phyloP scores from a whole-genome alignment of 2,113 vertebrate genomes.

The Mesembrinibis cayennensis region DNA sequence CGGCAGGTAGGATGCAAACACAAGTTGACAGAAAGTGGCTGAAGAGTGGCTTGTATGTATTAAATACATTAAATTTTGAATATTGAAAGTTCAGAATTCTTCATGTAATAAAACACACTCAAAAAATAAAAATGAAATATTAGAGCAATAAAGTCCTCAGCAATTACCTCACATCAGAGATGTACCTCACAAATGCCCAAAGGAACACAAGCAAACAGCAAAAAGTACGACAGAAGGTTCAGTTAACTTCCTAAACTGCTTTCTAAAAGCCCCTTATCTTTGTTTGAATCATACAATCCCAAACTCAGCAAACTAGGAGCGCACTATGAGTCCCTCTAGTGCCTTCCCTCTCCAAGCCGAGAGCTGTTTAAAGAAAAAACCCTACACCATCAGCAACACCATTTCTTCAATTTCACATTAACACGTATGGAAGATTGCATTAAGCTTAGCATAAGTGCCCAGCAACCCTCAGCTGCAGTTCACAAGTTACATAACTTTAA shows the following conservation, averaged over 20 bases:
- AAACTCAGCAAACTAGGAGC: not conserved
- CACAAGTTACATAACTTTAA: not conserved
- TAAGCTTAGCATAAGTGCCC: not conserved
- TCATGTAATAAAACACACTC: not conserved
- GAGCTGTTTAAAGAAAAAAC: not conserved
- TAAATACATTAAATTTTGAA: not conserved
- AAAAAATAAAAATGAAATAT: not conserved
- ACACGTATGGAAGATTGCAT: accelerated
- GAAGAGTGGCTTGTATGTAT: not conserved
- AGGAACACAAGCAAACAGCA: not conserved
- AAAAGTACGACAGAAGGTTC: not conserved
- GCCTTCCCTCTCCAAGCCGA: not conserved
- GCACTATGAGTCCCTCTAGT: not conserved
- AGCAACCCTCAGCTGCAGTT: not conserved
- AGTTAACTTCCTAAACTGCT: not conserved
- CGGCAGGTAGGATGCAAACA: not conserved
- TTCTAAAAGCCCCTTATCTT: not conserved
- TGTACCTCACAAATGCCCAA: not conserved
- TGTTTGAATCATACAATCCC: not conserved
- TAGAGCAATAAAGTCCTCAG: not conserved
- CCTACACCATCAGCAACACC: not conserved
- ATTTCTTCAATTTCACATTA: not conserved
- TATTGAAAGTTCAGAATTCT: not conserved
- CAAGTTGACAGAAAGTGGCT: not conserved
- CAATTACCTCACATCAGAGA: not conserved